Conservation (phyloP, 2,113 vertebrate genomes). For the Nycticryphes semicollaris region DNA sequence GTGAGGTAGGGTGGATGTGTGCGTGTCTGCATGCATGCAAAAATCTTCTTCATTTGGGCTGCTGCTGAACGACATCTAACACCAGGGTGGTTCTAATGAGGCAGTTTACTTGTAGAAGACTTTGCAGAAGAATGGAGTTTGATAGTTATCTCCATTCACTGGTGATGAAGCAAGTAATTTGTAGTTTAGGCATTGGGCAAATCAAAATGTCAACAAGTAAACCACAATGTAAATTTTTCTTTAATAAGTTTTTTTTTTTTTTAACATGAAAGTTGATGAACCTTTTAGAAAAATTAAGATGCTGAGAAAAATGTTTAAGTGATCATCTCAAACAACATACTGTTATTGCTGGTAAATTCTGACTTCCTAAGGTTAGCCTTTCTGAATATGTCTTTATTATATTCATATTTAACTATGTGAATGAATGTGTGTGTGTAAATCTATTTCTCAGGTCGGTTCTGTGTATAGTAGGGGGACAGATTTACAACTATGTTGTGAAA, state of each 20-base stretch:
- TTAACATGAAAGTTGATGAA: background rate
- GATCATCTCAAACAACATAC: background rate
- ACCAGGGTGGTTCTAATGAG: background rate
- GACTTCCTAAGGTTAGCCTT: background rate
- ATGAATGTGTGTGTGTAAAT: background rate
- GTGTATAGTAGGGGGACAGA: background rate
- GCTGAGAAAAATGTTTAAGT: background rate
- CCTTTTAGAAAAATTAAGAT: background rate
- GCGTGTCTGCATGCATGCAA: background rate
- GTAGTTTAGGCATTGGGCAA: background rate
- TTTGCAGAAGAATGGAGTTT: background rate
- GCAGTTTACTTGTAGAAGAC: background rate
- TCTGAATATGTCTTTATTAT: background rate
- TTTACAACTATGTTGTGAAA: background rate
- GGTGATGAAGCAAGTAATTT: background rate
- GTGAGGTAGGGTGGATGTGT: background rate
- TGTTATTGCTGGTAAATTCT: background rate
- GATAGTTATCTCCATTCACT: background rate
- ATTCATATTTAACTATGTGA: background rate
- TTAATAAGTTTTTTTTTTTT: background rate
- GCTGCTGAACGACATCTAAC: background rate
- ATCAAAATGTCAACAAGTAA: background rate
- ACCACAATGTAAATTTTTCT: background rate
- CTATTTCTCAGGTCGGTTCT: background rate
- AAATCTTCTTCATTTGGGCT: background rate